These are phyloP conservation scores for Eupithecia abbreviata DNA, from an alignment of 2,888 invertebrate species.

Conservation along the genomic window DNA sequence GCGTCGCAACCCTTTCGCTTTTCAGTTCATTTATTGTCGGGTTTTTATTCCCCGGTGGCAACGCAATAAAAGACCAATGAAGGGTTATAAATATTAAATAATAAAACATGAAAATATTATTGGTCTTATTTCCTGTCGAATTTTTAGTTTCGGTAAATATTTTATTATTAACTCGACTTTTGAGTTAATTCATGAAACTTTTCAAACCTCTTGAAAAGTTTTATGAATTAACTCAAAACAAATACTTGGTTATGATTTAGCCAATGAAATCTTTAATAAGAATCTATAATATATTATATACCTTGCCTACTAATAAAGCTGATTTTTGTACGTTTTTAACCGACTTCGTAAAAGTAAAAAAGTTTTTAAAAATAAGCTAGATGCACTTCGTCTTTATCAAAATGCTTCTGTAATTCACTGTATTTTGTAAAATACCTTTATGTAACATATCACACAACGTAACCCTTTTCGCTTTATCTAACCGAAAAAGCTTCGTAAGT, in stretches of 20 bases:
- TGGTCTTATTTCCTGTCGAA: background rate
- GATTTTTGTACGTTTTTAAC: no score
- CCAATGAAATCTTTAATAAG: no score
- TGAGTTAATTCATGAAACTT: no score
- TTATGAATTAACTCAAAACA: no score
- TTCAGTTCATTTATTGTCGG: slow-evolving; percentile 73
- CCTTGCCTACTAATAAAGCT: no score
- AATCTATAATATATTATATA: no score
- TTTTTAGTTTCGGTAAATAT: background rate
- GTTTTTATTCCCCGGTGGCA: slow-evolving; percentile 69
- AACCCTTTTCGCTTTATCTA: background rate
- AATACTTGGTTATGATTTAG: no score
- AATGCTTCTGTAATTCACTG: background rate
- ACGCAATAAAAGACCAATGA: slow-evolving; percentile 68
- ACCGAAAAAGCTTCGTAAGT: background rate
- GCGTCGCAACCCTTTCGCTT: slow-evolving; percentile 73
- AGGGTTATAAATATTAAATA: slow-evolving; percentile 43
- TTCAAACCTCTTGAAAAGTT: no score
- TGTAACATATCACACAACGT: background rate
- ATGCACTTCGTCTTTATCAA: background rate
- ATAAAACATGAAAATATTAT: background rate
- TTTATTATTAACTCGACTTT: no score
- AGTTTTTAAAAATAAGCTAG: no score
- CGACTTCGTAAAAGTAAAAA: no score
- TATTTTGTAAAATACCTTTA: background rate